Base-by-base conservation (phyloP, 2,888 invertebrate genomes). In the Yponomeuta plumbellus region DNA sequence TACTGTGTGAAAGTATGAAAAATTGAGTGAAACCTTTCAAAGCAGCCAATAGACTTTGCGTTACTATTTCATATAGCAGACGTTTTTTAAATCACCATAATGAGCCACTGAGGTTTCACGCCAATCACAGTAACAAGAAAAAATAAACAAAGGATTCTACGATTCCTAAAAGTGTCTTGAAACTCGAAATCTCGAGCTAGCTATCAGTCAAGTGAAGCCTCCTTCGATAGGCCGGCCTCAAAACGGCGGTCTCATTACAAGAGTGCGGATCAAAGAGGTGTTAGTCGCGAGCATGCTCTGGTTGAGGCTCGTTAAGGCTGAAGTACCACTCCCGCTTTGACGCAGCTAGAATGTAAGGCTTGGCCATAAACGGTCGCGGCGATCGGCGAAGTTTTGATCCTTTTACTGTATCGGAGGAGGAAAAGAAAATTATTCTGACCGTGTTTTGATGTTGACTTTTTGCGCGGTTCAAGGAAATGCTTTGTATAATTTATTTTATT, bases 291-390 rank as follows among this genome's bases (percentile, higher is more conserved):
- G 59, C 8, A 21, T 23, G 23, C 59, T 59, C 59, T 21, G 22
- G 22, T 22, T 21, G 21, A 59, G 22, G 59, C 59, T 59, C 59
- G 59, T 59, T 59, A 59, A 11, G 59, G 11, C 22, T 59, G 22
- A 22, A 59, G 59, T 1, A 59, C 59, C 59, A 59, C 59, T 59
- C 23, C 23, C 59, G 44, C 59, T 59, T 59, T 59, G 59, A 59
- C 22, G 59, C 59, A 13, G 22, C 23, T 4, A 59, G 59, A 59
- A 59, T 59, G 22, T 13, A 58, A 22, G 22, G 22, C 22, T 52
- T 59, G 23, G 59, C 21, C 22, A 1, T 59, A 59, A 59, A 59
- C 59, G 59, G 4, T 23, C 22, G 22, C 44, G 44, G 13, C 44
- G 44, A 52, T 52, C 2, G 44, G 44, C 2, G 3, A 52, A 52